phyloP scores from a whole-genome alignment of 2,113 vertebrate genomes.

The Pseudolaguvia tuberculata region DNA sequence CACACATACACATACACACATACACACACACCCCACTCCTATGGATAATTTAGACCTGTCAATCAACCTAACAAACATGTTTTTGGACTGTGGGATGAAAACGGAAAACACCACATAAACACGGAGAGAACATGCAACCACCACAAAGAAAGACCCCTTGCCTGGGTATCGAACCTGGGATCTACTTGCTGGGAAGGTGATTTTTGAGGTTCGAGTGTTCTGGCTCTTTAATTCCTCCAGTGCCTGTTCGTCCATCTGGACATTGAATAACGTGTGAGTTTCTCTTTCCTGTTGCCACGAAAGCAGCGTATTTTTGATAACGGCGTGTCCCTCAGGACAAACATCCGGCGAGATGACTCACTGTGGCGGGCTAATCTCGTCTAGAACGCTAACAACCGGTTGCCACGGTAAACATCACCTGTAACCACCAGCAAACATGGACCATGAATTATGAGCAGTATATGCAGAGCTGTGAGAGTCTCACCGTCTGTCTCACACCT shows the following conservation, averaged over 20 bases:
- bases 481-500: not conserved
- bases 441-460: no score
- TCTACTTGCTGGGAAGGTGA: no score
- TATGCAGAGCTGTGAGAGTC: constrained; percentile 14
- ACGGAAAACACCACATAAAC: no score
- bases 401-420: constrained; percentile 28
- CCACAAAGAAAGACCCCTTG: no score
- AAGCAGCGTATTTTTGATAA: constrained; percentile 6
- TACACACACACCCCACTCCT: no score
- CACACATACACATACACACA: no score
- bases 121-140: no score
- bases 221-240: not conserved
- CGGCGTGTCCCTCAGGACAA: constrained; percentile 15
- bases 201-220: not conserved
- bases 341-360: constrained; percentile 40
- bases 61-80: no score
- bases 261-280: no score
- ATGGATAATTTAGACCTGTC: no score
- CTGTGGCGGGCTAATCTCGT: constrained; percentile 32
- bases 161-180: no score
- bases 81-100: no score
- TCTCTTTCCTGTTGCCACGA: constrained; percentile 22
- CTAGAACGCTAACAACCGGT: constrained; percentile 22
- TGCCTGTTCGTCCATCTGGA: constrained; percentile 2
- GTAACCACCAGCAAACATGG: not conserved